Evolutionary conservation across 2,113 vertebrate genomes (phyloP).

Genomic region (Baryphthengus martii): DNA sequence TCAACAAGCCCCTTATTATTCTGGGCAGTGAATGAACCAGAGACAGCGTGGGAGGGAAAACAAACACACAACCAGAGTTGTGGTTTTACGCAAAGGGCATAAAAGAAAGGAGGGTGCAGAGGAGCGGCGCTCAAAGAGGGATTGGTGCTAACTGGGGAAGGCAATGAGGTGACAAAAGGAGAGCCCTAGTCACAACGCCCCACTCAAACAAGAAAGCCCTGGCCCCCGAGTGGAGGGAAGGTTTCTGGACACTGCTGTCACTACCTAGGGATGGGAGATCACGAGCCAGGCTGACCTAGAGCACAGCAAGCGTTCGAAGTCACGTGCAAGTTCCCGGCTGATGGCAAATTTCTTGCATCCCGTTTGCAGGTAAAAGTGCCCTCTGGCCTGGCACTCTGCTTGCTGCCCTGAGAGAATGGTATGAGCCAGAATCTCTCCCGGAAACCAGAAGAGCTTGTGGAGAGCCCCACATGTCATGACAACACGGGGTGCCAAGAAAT

Average conservation of each 20-base stretch:
- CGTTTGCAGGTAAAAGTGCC: not conserved
- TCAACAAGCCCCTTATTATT: conserved; percentile 51
- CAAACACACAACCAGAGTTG: conserved; percentile 17
- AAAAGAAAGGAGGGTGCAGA: not conserved
- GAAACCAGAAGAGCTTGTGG: not conserved
- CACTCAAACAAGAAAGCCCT: not conserved
- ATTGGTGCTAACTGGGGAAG: not conserved
- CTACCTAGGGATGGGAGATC: not conserved
- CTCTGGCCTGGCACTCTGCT: fast-evolving
- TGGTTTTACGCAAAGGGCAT: not conserved
- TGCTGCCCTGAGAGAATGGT: not conserved
- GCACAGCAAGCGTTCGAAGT: not conserved
- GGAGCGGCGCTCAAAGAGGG: not conserved
- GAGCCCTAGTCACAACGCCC: not conserved
- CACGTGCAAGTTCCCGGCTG: fast-evolving
- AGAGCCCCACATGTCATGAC: not conserved
- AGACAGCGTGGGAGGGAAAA: conserved; percentile 40
- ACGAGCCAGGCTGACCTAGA: not conserved
- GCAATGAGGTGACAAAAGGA: not conserved
- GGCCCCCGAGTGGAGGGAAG: not conserved
- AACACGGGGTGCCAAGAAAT: not conserved
- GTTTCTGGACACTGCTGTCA: not conserved
- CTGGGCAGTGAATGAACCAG: conserved; percentile 36
- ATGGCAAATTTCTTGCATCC: not conserved
- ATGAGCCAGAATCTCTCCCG: not conserved